Percentiles rank a stretch among this genome's conserved stretches.
Conservation (phyloP, 2,797 vertebrate genomes). For the Etheostoma perlongum region DNA sequence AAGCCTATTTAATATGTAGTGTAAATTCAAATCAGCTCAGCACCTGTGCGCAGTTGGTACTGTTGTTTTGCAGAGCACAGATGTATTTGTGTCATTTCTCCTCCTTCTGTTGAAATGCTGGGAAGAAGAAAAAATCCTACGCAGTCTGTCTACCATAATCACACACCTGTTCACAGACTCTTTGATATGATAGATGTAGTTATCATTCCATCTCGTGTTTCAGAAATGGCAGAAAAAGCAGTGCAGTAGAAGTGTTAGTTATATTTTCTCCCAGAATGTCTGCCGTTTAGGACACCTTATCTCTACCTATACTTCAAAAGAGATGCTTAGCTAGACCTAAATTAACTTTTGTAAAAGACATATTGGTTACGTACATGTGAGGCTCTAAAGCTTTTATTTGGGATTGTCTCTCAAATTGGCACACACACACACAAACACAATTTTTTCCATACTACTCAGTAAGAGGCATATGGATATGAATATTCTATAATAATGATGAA, state of each 20-base stretch:
- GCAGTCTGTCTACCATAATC: conserved; percentile 75
- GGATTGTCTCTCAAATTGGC: conserved; percentile 15
- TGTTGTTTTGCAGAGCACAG: conserved; percentile 67
- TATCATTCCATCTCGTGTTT: conserved; percentile 62
- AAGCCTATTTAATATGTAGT: conserved; percentile 20
- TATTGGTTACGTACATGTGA: conserved; percentile 49
- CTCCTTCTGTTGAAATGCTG: conserved; percentile 63
- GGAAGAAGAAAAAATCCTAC: conserved; percentile 48
- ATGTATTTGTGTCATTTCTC: conserved; percentile 68
- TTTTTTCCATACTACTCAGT: not conserved
- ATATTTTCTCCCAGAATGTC: conserved; percentile 47
- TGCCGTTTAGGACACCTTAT: conserved; percentile 59
- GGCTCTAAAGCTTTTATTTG: conserved; percentile 1
- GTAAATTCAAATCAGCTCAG: conserved; percentile 59
- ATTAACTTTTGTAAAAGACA: conserved; percentile 51
- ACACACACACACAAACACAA: not conserved
- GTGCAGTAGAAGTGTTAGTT: conserved; percentile 34
- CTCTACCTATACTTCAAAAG: conserved; percentile 28
- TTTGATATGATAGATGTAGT: conserved; percentile 69
- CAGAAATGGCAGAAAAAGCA: conserved; percentile 49
- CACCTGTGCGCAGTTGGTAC: conserved; percentile 67
- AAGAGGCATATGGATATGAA: not conserved
- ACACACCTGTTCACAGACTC: conserved; percentile 73
- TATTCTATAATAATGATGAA: conserved; percentile 15
- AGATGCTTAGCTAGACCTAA: conserved; percentile 47